phyloP scores from a whole-genome alignment of 2,888 invertebrate species.

The Platypus cylindrus region DNA sequence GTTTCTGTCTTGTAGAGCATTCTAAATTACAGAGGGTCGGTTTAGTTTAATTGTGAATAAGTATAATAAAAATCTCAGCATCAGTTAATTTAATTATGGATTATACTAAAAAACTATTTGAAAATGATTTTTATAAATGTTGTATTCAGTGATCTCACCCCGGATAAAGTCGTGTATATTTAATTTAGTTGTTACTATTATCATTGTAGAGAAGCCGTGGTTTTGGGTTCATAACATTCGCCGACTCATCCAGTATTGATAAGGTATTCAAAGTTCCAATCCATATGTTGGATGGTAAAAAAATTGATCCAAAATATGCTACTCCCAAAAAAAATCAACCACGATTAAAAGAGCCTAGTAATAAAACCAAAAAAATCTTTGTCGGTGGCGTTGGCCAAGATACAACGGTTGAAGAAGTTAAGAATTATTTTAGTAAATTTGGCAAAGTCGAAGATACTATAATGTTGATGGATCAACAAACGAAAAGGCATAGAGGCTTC shows the following conservation, averaged over 20 bases:
- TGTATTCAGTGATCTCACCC: too few species aligned
- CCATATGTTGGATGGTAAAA: constrained; percentile 84
- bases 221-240: constrained; percentile 89
- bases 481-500: constrained; percentile 80
- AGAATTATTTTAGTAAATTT: constrained; percentile 81
- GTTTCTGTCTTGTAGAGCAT: too few species aligned
- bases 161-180: too few species aligned
- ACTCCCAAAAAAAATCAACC: constrained; percentile 85
- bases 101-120: too few species aligned
- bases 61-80: too few species aligned
- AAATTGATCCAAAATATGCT: constrained; percentile 89
- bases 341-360: constrained; percentile 71
- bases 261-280: constrained; percentile 83
- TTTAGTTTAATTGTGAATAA: too few species aligned
- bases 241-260: constrained; percentile 80
- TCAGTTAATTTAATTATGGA: too few species aligned
- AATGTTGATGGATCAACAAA: constrained; percentile 90
- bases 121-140: too few species aligned
- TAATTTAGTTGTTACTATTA: constrained; percentile 5
- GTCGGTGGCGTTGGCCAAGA: constrained; percentile 88
- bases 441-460: constrained; percentile 85
- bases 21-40: too few species aligned
- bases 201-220: constrained; percentile 78
- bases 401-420: constrained; percentile 81
- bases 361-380: constrained; percentile 78